Conservation (phyloP, 2,888 invertebrate genomes). For the Brachypterus glaber region DNA sequence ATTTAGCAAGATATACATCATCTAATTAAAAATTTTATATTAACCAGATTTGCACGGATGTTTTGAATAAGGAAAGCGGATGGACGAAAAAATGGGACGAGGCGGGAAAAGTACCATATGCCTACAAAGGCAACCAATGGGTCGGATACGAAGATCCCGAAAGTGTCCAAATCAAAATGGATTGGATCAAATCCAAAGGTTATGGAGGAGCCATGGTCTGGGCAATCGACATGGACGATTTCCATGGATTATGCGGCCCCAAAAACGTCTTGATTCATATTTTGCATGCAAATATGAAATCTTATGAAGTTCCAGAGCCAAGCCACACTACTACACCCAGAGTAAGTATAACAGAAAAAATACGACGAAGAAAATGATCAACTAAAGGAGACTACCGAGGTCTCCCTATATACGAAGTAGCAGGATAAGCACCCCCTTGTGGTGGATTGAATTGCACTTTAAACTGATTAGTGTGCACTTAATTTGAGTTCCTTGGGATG, state of each 20-base stretch:
- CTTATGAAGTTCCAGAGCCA: conserved; percentile 59
- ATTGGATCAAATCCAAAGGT: conserved; percentile 73
- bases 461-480: too few species aligned
- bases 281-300: conserved; percentile 61
- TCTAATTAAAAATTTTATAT: conserved; percentile 8
- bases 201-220: conserved; percentile 86
- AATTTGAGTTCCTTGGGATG: too few species aligned
- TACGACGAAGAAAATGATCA: too few species aligned
- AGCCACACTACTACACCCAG: conserved; percentile 56
- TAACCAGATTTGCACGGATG: conserved; percentile 64
- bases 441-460: too few species aligned
- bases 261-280: conserved; percentile 66
- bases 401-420: too few species aligned
- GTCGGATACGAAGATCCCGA: conserved; percentile 78
- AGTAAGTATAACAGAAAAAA: conserved; percentile 47
- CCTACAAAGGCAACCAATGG: conserved; percentile 81
- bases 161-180: conserved; percentile 82
- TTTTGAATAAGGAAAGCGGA: conserved; percentile 56
- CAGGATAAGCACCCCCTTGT: too few species aligned
- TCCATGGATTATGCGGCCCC: conserved; percentile 70
- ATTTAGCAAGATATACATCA: too few species aligned
- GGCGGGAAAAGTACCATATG: conserved; percentile 72
- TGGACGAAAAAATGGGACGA: conserved; percentile 84
- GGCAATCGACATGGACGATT: conserved; percentile 91
- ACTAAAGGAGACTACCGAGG: too few species aligned